Evolutionary conservation across 2,888 invertebrate genomes (phyloP).

Genomic region (Apamea crenata): DNA sequence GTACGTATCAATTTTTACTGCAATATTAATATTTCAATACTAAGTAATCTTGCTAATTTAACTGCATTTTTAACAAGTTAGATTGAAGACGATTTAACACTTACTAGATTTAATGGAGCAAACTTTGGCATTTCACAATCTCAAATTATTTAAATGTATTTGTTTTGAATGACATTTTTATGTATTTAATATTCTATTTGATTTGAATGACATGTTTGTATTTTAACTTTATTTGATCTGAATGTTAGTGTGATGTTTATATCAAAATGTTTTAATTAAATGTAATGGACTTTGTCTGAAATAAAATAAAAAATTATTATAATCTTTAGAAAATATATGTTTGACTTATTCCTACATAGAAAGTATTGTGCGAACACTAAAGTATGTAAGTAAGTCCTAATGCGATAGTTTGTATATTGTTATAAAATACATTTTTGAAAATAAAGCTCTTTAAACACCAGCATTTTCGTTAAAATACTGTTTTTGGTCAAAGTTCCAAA

Average conservation of each 20-base stretch:
- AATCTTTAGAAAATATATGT: neutral
- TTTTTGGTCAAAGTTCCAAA: neutral
- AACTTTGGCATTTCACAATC: neutral
- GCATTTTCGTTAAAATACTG: neutral
- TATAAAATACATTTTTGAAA: conserved; percentile 3
- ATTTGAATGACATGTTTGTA: too few species aligned
- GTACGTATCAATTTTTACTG: neutral
- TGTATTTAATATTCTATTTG: too few species aligned
- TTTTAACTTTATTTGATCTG: too few species aligned
- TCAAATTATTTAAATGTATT: too few species aligned
- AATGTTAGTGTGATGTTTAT: too few species aligned
- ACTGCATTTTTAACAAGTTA: neutral
- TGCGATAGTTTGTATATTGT: neutral
- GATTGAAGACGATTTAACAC: neutral
- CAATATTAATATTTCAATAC: neutral
- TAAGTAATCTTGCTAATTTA: neutral
- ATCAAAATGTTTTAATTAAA: too few species aligned
- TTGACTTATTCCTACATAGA: neutral
- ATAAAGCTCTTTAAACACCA: conserved; percentile 18
- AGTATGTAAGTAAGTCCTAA: neutral
- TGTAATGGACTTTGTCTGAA: too few species aligned
- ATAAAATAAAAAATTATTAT: too few species aligned
- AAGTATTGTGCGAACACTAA: neutral
- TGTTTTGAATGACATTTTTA: too few species aligned
- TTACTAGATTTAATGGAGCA: neutral